Percentiles rank a stretch among this genome's conserved stretches.
Evolutionary conservation across 2,113 vertebrate species (phyloP).

Genomic region (Brienomyrus longianalis): DNA sequence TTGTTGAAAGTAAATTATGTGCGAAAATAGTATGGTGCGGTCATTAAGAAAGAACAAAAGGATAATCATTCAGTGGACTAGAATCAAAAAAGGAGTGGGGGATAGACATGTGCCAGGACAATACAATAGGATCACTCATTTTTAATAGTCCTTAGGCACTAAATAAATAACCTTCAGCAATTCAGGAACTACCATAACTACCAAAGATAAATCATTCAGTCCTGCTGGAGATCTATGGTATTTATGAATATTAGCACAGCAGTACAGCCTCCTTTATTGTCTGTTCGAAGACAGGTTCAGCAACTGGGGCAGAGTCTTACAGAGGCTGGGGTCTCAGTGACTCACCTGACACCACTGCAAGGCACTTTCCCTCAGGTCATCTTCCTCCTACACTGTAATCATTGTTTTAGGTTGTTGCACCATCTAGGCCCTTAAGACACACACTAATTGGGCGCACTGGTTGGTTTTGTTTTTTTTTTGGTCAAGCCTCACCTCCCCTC

Average conservation of each 20-base stretch:
- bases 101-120: background rate
- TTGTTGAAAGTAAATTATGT: background rate
- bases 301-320: constrained; percentile 9
- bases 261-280: constrained; percentile 25
- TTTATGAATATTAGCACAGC: constrained; percentile 39
- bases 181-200: constrained; percentile 9
- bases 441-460: background rate
- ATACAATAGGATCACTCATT: background rate
- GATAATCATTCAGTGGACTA: background rate
- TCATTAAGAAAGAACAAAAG: background rate
- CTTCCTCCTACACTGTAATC: constrained; percentile 27
- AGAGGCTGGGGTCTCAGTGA: background rate
- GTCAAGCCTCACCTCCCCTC: background rate
- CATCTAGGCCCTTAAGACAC: background rate
- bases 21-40: background rate
- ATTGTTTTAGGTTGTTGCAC: background rate
- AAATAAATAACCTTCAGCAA: background rate
- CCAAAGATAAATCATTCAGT: constrained; percentile 51
- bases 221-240: constrained; percentile 51
- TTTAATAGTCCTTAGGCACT: background rate
- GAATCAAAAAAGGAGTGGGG: background rate
- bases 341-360: constrained; percentile 26
- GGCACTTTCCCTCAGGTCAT: constrained; percentile 55
- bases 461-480: background rate
- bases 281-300: constrained; percentile 19